Percentiles rank a stretch among this genome's conserved stretches.
phyloP scores from a whole-genome alignment of 2,888 invertebrate genomes.

The Limnephilus marmoratus region DNA sequence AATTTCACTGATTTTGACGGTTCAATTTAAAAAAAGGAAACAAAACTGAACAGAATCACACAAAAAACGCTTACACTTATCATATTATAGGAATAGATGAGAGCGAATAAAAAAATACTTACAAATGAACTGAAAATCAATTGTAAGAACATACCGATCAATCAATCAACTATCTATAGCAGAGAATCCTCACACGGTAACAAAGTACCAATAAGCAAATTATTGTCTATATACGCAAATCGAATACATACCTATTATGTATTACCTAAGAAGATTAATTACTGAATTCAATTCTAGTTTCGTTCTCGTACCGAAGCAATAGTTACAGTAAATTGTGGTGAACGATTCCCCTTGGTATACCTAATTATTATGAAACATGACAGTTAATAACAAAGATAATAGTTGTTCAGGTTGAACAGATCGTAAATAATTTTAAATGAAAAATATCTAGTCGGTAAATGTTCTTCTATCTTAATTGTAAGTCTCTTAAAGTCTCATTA shows the following conservation, averaged over 20 bases:
- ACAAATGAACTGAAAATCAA: not conserved
- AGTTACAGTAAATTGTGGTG: not conserved
- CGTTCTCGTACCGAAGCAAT: not conserved
- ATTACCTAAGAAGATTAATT: not conserved
- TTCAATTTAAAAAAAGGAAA: not conserved
- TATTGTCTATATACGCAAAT: not conserved
- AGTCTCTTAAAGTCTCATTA: not conserved
- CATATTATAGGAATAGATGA: not conserved
- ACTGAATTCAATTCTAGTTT: not conserved
- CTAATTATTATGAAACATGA: not conserved
- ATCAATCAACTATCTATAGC: not conserved
- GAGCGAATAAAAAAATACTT: not conserved
- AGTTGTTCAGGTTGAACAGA: not conserved
- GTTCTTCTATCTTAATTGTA: not conserved
- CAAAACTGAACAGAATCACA: not conserved
- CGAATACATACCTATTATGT: too few relatives aligned
- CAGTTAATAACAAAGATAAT: not conserved
- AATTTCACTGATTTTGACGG: not conserved
- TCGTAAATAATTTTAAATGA: not conserved
- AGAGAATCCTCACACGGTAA: not conserved
- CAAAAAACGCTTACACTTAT: not conserved
- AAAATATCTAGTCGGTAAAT: not conserved
- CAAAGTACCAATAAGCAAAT: too few relatives aligned
- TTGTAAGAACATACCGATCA: not conserved
- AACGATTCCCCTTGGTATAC: not conserved